These are phyloP conservation scores for Magallana angulata DNA, from an alignment of 1,140 invertebrate species.

Conservation along the genomic window DNA sequence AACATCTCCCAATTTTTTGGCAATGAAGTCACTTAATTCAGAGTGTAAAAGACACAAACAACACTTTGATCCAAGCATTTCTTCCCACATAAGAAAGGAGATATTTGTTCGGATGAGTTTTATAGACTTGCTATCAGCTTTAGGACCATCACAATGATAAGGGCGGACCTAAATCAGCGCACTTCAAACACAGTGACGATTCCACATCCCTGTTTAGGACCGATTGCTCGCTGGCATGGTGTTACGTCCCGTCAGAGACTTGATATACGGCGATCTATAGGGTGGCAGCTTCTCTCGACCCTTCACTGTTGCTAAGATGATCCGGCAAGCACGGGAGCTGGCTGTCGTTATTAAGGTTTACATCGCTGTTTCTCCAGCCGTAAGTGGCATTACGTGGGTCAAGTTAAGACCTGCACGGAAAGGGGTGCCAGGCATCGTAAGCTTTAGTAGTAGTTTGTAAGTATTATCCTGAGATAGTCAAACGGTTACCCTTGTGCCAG, in stretches of 20 bases:
- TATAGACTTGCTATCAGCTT: constrained; percentile 28
- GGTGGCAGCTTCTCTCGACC: constrained; percentile 14
- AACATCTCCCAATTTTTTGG: not conserved
- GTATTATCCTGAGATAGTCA: no score
- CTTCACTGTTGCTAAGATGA: constrained; percentile 13
- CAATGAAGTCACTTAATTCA: constrained; percentile 5
- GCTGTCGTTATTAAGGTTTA: not conserved
- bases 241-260: not conserved
- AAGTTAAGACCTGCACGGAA: not conserved
- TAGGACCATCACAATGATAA: constrained; percentile 12
- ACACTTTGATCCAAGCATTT: constrained; percentile 21
- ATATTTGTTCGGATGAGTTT: constrained; percentile 34
- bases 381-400: not conserved
- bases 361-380: not conserved
- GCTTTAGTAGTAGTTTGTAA: no score
- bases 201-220: constrained; percentile 25
- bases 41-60: not conserved
- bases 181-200: constrained; percentile 17
- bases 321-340: not conserved
- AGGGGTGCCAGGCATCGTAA: no score
- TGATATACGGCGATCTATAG: constrained; percentile 19
- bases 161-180: not conserved
- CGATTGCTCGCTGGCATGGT: not conserved
- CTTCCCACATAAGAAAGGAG: not conserved
- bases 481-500: no score